Conservation (phyloP, 2,113 vertebrate genomes). For the Megaptera novaeangliae region DNA sequence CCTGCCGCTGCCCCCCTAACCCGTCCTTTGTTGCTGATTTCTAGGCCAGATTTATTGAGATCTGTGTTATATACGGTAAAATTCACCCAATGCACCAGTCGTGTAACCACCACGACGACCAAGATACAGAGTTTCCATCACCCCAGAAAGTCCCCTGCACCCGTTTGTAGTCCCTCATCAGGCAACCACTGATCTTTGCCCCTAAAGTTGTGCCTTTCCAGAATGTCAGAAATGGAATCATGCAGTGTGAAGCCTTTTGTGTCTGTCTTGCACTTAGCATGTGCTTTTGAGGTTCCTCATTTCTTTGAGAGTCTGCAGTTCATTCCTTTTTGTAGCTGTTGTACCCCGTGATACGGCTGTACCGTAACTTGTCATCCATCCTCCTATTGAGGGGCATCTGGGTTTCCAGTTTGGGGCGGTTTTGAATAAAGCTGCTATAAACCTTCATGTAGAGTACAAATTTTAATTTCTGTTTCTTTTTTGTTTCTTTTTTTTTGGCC, state of each 20-base stretch:
- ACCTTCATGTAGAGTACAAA: background rate
- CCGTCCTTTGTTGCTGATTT: background rate
- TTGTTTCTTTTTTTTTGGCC: too few relatives aligned
- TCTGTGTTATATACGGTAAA: accelerated
- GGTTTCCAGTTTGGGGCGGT: background rate
- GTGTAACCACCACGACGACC: accelerated
- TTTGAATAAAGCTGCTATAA: background rate
- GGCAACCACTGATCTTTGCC: background rate
- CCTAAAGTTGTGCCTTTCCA: background rate
- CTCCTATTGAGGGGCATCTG: background rate
- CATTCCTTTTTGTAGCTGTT: background rate
- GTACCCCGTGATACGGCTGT: accelerated
- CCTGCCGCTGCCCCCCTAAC: background rate
- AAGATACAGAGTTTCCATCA: background rate
- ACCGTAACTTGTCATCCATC: accelerated
- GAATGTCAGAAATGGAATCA: background rate
- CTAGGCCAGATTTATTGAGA: background rate
- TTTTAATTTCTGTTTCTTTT: background rate
- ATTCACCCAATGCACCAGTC: background rate
- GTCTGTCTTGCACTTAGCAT: background rate
- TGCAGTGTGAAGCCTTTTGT: accelerated
- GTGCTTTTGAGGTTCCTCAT: accelerated
- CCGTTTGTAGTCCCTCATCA: background rate
- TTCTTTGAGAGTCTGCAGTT: background rate
- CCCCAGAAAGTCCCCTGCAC: background rate